Conservation (phyloP, 2,888 invertebrate species). For the Cartodere bifasciata region DNA sequence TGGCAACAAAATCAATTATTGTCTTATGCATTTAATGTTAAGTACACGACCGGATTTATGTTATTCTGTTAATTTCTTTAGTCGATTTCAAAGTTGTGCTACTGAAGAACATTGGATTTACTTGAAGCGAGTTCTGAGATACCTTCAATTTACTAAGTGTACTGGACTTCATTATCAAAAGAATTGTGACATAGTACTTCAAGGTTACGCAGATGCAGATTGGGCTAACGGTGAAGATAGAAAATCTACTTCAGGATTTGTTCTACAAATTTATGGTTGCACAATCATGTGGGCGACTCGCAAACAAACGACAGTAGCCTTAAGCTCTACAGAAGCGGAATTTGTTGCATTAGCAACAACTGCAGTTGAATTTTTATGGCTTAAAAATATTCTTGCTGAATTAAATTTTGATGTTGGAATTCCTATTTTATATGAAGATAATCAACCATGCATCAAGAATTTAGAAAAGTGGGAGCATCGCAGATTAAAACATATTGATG, state of each 20-base stretch:
- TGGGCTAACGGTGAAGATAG: slow-evolving; percentile 12
- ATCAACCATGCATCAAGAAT: slow-evolving; percentile 25
- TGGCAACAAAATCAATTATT: slow-evolving; percentile 13
- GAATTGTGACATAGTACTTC: slow-evolving; percentile 5
- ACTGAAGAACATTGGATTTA: slow-evolving; percentile 10
- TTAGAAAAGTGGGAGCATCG: slow-evolving; percentile 9
- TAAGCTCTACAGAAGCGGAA: slow-evolving; percentile 13
- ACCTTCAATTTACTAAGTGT: slow-evolving; percentile 13
- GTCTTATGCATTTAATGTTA: slow-evolving; percentile 14
- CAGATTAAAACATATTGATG: slow-evolving; percentile 11
- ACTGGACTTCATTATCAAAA: slow-evolving; percentile 10
- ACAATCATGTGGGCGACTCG: slow-evolving; percentile 10
- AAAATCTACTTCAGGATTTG: slow-evolving; percentile 11
- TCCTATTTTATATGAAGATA: slow-evolving; percentile 5
- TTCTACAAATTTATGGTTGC: slow-evolving; percentile 10
- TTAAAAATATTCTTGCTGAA: slow-evolving; percentile 8
- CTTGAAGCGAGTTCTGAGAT: slow-evolving; percentile 15
- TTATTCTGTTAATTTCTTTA: slow-evolving; percentile 11
- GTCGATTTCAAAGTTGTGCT: slow-evolving; percentile 12
- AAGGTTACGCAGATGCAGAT: slow-evolving; percentile 5
- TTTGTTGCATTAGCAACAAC: slow-evolving; percentile 11
- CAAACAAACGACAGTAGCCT: slow-evolving; percentile 10
- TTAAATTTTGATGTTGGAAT: too few species aligned
- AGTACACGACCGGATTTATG: slow-evolving; percentile 11
- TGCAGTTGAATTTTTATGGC: slow-evolving; percentile 11